Base-by-base conservation (phyloP, 2,113 vertebrate genomes). In the Grammomys dolichurus region DNA sequence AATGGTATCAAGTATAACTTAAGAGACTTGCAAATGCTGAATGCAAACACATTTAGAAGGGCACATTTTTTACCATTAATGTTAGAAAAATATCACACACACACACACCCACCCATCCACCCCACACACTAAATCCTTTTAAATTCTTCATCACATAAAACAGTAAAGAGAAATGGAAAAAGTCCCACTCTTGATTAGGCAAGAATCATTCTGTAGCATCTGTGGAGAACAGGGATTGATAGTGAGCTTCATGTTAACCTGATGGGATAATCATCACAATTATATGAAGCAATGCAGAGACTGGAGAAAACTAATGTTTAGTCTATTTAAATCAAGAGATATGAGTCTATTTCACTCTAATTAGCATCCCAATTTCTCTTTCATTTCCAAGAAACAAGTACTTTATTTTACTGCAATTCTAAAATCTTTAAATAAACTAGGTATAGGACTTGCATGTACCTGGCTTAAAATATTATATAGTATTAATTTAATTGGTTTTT, bases 221-320 rank as follows among this genome's bases (percentile, higher is more conserved):
- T 86, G 70, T 85, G 40, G 36, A 90, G 36, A 36, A 33, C 19
- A 48, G 19, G 3, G 46, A 2, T 26, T 95, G 40, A 40, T 65
- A 48, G 0, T 36, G 11, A 12, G 4, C 16, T 24, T 0, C 46
- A 82, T 11, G 20, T 28, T 43, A 58, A 36, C n/a, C 7, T 6
- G 1, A 56, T 4, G n/a, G 17, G 8, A 56, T 54, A 20, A 54
- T 26, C 46, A 13, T 24, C 6, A 87, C 54, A 16, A 51, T 48
- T 36, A 43, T 14, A 69, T 14, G 1, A 73, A 3, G 31, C 3
- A 13, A 77, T 77, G 9, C 3, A 24, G 80, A 81, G 48, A 78
- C 22, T 17, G 17, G 19, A 91, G 36, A 48, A 1, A 12, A 16
- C 0, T 77, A 56, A 70, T 60, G 48, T 80, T 31, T 22, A 56